These are phyloP conservation scores for Carduelis carduelis DNA, from an alignment of 2,797 vertebrate species.

Conservation along the genomic window DNA sequence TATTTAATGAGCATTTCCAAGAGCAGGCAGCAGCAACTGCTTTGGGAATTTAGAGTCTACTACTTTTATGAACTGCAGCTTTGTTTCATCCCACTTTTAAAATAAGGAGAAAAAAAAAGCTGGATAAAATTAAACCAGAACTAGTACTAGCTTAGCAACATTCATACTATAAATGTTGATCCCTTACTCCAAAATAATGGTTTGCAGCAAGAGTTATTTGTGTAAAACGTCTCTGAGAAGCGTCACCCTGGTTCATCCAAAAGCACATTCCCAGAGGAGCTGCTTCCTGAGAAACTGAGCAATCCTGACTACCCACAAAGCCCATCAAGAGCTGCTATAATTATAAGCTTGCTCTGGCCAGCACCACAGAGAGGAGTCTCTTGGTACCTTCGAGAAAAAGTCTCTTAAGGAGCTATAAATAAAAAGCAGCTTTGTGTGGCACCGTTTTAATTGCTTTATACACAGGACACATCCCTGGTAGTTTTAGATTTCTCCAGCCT, in stretches of 20 bases:
- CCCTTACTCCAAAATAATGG: background rate
- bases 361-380: background rate
- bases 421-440: background rate
- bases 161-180: background rate
- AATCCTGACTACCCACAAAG: background rate
- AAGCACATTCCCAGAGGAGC: background rate
- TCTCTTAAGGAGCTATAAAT: conserved; percentile 31
- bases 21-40: background rate
- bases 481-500: background rate
- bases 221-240: background rate
- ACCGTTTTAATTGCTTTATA: background rate
- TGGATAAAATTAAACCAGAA: background rate
- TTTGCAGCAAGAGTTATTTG: background rate
- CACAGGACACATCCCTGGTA: rapidly evolving
- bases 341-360: conserved; percentile 5
- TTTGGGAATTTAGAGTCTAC: background rate
- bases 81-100: background rate
- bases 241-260: background rate
- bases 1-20: background rate
- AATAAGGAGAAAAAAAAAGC: background rate
- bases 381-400: background rate
- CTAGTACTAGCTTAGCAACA: background rate
- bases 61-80: background rate
- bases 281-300: background rate
- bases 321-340: conserved; percentile 15